Percentiles rank a stretch among this genome's conserved stretches.
Conservation (phyloP, 2,113 vertebrate genomes). For the Aptenodytes forsteri region DNA sequence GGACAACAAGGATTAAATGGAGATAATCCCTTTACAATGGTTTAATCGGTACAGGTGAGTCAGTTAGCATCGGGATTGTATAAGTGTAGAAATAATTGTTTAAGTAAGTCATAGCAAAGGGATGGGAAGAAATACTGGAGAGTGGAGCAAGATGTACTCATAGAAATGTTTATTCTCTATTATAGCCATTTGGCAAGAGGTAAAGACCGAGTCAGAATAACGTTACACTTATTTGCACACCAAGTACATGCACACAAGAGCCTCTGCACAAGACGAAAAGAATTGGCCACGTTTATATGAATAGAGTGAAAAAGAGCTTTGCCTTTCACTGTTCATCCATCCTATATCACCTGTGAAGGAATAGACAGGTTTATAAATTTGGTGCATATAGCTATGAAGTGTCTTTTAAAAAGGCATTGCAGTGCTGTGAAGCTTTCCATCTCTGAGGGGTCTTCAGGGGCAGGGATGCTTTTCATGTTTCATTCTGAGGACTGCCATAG, state of each 20-base stretch:
- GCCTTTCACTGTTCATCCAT: not conserved
- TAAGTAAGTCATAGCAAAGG: not conserved
- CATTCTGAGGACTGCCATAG: not conserved
- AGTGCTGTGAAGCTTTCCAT: not conserved
- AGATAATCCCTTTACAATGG: slow-evolving; percentile 40
- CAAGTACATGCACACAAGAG: not conserved
- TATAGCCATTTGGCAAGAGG: not conserved
- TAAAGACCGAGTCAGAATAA: not conserved
- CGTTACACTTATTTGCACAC: not conserved
- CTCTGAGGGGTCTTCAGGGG: not conserved
- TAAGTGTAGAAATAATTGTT: slow-evolving; percentile 57
- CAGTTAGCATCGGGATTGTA: not conserved
- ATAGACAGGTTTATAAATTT: not conserved
- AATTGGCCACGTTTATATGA: not conserved
- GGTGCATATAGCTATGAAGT: not conserved
- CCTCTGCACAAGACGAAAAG: not conserved
- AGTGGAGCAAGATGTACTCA: not conserved
- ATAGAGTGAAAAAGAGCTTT: not conserved
- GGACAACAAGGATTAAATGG: slow-evolving; percentile 23
- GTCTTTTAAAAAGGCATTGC: not conserved
- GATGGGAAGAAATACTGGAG: not conserved
- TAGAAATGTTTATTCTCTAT: not conserved
- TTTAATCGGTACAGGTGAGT: slow-evolving; percentile 25
- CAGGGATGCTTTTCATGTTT: not conserved
- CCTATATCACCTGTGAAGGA: not conserved